phyloP scores from a whole-genome alignment of 2,888 invertebrate species.

The Pseudanteris insignis region DNA sequence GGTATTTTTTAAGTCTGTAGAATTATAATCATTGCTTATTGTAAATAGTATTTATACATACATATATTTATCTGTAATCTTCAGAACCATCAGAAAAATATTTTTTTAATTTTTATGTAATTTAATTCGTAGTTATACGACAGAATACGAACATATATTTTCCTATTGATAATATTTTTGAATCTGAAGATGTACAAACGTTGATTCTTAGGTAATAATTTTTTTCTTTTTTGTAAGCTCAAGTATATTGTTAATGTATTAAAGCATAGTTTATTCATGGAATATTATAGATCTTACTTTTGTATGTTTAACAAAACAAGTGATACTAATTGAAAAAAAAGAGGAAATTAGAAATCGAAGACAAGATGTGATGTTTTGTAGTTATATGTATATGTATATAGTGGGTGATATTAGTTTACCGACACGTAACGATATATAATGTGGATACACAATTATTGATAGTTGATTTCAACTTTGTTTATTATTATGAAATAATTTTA shows the following conservation, averaged over 20 bases:
- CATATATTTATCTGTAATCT: slow-evolving; percentile 36
- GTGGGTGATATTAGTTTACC: slow-evolving; percentile 2
- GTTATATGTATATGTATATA: slow-evolving; percentile 9
- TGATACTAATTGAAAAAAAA: slow-evolving; percentile 6
- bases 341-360: neutral
- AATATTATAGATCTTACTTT: slow-evolving; percentile 11
- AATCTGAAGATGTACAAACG: slow-evolving; percentile 11
- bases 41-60: slow-evolving; percentile 44
- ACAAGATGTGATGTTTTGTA: slow-evolving; percentile 3
- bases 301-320: neutral
- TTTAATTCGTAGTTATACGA: neutral
- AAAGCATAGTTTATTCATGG: slow-evolving; percentile 1
- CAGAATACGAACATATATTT: slow-evolving; percentile 1
- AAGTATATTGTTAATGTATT: slow-evolving; percentile 4
- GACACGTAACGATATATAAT: neutral
- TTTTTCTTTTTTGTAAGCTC: no score
- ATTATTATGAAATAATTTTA: no score
- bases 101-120: slow-evolving; percentile 12
- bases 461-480: no score
- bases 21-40: slow-evolving; percentile 39
- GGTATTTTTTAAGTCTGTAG: no score
- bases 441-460: neutral
- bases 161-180: slow-evolving; percentile 11
- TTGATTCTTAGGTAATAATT: no score
- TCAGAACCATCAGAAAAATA: slow-evolving; percentile 10